Conservation (phyloP, 2,888 invertebrate species). For the Ophion ventricosus region DNA sequence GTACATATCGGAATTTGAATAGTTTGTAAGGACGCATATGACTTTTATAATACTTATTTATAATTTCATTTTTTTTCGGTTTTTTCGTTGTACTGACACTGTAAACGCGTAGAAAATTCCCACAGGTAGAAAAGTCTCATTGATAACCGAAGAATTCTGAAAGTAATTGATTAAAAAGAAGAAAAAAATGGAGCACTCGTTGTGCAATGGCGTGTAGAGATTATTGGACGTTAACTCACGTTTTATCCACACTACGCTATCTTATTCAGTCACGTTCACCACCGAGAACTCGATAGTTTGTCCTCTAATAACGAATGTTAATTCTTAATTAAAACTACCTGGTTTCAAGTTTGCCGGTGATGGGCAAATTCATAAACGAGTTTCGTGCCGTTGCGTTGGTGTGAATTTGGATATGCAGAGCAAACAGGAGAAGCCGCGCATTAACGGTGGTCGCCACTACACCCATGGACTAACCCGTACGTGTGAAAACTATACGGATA, state of each 20-base stretch:
- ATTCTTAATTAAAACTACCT: slow-evolving; percentile 65
- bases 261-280: slow-evolving; percentile 28
- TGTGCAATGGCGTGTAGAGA: background rate
- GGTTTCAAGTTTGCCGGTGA: slow-evolving; percentile 25
- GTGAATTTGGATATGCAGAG: background rate
- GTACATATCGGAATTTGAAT: no score
- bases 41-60: no score
- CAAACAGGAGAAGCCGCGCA: slow-evolving; percentile 42
- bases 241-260: slow-evolving; percentile 36
- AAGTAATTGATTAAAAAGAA: background rate
- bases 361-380: slow-evolving; percentile 49
- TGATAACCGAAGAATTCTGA: no score
- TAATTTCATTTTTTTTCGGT: no score
- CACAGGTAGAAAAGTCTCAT: no score
- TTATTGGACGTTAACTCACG: slow-evolving; percentile 19
- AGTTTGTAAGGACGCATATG: no score
- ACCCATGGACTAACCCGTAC: background rate
- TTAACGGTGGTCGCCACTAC: slow-evolving; percentile 15
- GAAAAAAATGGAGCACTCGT: background rate
- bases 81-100: no score
- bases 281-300: slow-evolving; percentile 34
- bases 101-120: no score
- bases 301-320: slow-evolving; percentile 23
- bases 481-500: slow-evolving; percentile 35
- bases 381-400: slow-evolving; percentile 5